phyloP scores from a whole-genome alignment of 2,797 vertebrate species.

The Megaceryle alcyon region DNA sequence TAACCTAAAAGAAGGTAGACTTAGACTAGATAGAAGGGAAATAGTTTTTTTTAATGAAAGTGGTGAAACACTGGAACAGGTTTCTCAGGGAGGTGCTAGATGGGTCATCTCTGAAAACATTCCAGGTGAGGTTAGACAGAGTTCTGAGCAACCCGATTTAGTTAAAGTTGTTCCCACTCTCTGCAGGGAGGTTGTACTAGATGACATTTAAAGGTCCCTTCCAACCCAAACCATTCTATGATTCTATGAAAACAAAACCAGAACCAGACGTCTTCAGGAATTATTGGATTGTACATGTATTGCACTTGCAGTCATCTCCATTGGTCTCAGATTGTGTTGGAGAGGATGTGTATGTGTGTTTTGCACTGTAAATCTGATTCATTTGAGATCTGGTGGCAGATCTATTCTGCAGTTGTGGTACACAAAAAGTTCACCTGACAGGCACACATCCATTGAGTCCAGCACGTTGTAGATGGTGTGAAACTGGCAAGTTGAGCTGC shows the following conservation, averaged over 20 bases:
- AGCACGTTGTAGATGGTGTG: neutral
- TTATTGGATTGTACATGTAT: neutral
- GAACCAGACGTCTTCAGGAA: neutral
- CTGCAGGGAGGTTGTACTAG: neutral
- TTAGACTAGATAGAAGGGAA: neutral
- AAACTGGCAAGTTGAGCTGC: neutral
- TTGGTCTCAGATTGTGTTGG: neutral
- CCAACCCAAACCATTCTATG: neutral
- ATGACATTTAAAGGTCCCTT: neutral
- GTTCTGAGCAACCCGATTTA: neutral
- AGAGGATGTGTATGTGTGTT: rapidly evolving
- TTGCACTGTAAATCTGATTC: neutral
- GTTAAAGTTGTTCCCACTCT: no score
- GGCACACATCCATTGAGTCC: neutral
- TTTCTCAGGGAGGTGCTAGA: neutral
- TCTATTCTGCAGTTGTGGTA: neutral
- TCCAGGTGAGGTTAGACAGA: neutral
- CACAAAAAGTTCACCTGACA: neutral
- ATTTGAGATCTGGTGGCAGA: neutral
- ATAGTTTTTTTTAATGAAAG: neutral
- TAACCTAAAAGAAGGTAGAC: neutral
- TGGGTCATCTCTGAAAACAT: neutral
- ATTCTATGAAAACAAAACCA: neutral
- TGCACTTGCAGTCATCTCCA: neutral
- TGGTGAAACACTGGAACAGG: neutral